Base-by-base conservation (phyloP, 2,888 invertebrate genomes). In the Argyresthia goedartella region DNA sequence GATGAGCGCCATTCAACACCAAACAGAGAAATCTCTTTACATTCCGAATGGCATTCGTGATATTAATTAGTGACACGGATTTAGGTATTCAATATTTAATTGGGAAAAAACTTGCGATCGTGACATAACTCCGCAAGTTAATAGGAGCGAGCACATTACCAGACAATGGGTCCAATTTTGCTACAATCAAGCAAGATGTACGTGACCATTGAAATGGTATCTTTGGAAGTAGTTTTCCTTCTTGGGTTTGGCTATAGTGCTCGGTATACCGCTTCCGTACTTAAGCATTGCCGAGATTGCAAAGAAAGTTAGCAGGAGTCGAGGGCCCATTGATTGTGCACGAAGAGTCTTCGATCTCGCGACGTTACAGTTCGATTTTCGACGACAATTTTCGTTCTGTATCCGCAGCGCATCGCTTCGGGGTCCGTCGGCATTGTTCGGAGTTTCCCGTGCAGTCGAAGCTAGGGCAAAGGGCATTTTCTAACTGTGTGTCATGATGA, bases 221-320 rank as follows among this genome's bases (percentile, higher is more conserved):
- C 36, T 50, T 42, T 25, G 42, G 33, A 50, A 42, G 8, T 42
- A 51, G 51, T 51, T 35, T 42, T 51, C 9, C 44, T 35, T 45
- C 51, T 50, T 50, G 50, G 50, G 16, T 25, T 25, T 25, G 25
- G 25, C 25, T 25, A 25, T 25, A 25, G 25, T 25, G 25, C 25
- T 25, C 25, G 25, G 25, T 6, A 25, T 25, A 25, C 25, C 25
- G 25, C 25, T 25, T 25, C n/a, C 25, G 25, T 25, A 25, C 15
- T 50, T 50, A 69, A 78, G 77, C 71, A 76, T 74, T n/a, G n/a
- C 62, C 59, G 61, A 67, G 67, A 70, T 71, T 64, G 73, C 68
- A 76, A 80, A 76, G 76, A 79, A 82, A 82, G 77, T 79, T 81
- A 78, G 76, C 77, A 76, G 79, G 78, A 81, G 81, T 84, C 79